These are phyloP conservation scores for Chaenogobius annularis DNA, from an alignment of 2,113 vertebrate species.

Conservation along the genomic window DNA sequence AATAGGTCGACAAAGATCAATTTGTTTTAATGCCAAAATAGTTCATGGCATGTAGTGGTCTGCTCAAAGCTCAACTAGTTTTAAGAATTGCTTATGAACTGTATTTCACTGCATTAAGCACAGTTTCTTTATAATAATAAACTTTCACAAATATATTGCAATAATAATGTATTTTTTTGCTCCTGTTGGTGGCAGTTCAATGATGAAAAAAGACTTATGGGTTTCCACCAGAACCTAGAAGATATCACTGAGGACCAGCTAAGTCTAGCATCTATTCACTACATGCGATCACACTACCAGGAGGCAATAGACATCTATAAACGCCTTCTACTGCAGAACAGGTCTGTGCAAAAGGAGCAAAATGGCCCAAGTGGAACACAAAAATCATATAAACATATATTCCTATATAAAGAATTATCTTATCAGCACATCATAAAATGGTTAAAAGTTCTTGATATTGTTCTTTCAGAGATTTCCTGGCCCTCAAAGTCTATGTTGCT, in stretches of 20 bases:
- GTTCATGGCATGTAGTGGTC: neutral
- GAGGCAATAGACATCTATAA: constrained; percentile 98
- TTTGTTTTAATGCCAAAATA: too few relatives aligned
- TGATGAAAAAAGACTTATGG: constrained; percentile 95
- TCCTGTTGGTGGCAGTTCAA: constrained; percentile 80
- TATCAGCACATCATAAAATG: neutral
- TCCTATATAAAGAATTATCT: neutral
- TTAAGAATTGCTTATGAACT: neutral
- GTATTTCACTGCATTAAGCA: neutral
- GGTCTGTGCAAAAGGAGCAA: constrained; percentile 65
- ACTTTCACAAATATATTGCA: neutral
- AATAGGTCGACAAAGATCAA: too few relatives aligned
- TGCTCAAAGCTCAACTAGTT: neutral
- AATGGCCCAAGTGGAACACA: neutral
- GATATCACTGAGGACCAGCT: constrained; percentile 97
- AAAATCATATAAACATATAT: neutral
- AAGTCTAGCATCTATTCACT: constrained; percentile 96
- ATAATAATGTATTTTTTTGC: neutral
- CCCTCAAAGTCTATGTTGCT: constrained; percentile 96
- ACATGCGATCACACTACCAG: constrained; percentile 97
- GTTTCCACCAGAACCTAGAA: constrained; percentile 95
- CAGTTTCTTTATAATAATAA: neutral
- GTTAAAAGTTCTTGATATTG: neutral
- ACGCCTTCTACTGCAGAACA: constrained; percentile 90
- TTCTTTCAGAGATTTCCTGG: constrained; percentile 84